Percentiles rank a stretch among this genome's conserved stretches.
Conservation (phyloP, 2,797 vertebrate genomes). For the Lutjanus argentimaculatus region DNA sequence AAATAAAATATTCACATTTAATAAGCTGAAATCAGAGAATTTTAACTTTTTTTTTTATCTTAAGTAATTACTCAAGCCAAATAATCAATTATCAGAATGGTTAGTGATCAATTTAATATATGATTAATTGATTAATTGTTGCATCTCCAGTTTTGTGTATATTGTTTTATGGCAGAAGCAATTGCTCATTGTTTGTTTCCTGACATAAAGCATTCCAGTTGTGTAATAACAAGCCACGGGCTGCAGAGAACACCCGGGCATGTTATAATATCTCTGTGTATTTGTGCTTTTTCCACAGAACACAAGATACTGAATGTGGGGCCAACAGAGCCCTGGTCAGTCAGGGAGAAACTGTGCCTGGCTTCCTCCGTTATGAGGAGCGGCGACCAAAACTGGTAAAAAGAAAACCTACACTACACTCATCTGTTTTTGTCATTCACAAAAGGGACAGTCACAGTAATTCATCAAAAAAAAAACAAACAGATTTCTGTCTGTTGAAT, state of each 20-base stretch:
- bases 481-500: neutral
- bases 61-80: no score
- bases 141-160: neutral
- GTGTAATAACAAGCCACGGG: no score
- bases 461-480: neutral
- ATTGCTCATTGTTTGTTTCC: neutral
- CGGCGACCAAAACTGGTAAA: constrained; percentile 98
- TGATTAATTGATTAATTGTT: no score
- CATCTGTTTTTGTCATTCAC: neutral
- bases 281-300: constrained; percentile 81
- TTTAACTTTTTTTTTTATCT: no score
- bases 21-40: no score
- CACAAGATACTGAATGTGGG: constrained; percentile 95
- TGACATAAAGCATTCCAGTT: neutral
- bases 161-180: neutral
- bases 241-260: neutral
- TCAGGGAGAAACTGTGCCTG: constrained; percentile 96
- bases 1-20: no score
- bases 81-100: no score
- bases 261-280: neutral
- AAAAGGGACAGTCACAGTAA: neutral
- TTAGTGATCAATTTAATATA: no score
- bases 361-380: constrained; percentile 99
- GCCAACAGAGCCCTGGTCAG: constrained; percentile 97
- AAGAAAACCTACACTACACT: neutral